Conservation (phyloP, 2,797 vertebrate species). For the Aphelocoma californica region DNA sequence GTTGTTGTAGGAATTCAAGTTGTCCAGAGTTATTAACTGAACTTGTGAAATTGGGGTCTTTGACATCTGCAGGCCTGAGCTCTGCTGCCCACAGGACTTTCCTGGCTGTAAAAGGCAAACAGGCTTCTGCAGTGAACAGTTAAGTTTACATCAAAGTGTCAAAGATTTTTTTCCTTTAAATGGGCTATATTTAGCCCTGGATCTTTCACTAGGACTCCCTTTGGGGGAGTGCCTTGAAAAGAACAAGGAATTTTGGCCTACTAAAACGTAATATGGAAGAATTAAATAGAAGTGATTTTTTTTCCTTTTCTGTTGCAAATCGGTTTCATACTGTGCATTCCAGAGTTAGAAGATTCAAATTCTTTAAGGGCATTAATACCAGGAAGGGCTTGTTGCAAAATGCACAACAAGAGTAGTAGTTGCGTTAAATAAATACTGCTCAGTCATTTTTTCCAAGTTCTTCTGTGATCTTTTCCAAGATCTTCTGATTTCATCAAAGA, state of each 20-base stretch:
- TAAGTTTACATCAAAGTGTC: neutral
- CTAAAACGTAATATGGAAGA: neutral
- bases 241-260: neutral
- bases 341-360: neutral
- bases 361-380: neutral
- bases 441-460: neutral
- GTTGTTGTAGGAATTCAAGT: neutral
- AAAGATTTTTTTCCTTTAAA: neutral
- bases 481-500: neutral
- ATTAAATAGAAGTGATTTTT: neutral
- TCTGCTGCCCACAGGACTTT: neutral
- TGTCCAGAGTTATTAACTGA: neutral
- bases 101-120: neutral
- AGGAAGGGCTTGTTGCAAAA: conserved; percentile 6
- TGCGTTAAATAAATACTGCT: neutral
- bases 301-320: neutral
- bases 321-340: neutral
- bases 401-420: neutral
- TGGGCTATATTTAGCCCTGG: neutral
- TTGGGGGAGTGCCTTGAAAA: neutral
- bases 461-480: neutral
- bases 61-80: neutral
- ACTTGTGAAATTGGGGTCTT: neutral
- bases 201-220: neutral
- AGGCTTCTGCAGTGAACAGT: neutral